Base-by-base conservation (phyloP, 35 echinoderm and acorn worm species). In the Patiria miniata region DNA sequence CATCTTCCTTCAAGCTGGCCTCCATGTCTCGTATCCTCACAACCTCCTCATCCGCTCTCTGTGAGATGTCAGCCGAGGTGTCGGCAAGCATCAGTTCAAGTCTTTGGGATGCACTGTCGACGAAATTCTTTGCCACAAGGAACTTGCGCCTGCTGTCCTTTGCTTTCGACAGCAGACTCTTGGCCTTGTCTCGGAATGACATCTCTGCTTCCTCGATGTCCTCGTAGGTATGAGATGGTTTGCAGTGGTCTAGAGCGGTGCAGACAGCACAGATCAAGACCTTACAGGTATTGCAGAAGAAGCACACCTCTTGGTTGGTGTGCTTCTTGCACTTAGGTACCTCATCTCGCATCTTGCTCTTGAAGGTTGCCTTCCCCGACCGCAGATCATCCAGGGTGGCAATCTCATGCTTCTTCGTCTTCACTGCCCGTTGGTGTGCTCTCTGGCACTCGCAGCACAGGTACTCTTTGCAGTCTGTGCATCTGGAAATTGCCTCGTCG, bases 331-430 rank as follows among this genome's bases (percentile, higher is more conserved):
- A 73, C 65, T 73, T 73, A 14, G 65, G 65, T 9, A 73, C 29
- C n/a, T 73, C 65, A 30, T 73, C 65, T 30, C 65, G 21, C 65
- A 73, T 73, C 34, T 73, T 73, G 65, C 65, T 73, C 65, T 73
- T 73, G 29, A 73, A 73, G 34, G 10, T 12, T 0, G 65, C 65
- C 65, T 73, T 73, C 26, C 65, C 65, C 26, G 65, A 73, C 0
- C 65, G 18, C 21, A 73, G 65, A 23, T 73, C 65, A 14, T 73
- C 65, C 3, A 73, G 65, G 2, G 65, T 73, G 19, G 65, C 65
- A 32, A 73, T 73, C 21, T 73, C 29, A 34, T 73, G 65, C 26
- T 36, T 73, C n/a, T 73, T 73, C 29, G 65, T 73, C 65, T 73
- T 73, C 26, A 73, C 65, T 8, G 65, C 65, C 34, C 65, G 23